Conservation (phyloP, 2,888 invertebrate species). For the Papilio gigon region DNA sequence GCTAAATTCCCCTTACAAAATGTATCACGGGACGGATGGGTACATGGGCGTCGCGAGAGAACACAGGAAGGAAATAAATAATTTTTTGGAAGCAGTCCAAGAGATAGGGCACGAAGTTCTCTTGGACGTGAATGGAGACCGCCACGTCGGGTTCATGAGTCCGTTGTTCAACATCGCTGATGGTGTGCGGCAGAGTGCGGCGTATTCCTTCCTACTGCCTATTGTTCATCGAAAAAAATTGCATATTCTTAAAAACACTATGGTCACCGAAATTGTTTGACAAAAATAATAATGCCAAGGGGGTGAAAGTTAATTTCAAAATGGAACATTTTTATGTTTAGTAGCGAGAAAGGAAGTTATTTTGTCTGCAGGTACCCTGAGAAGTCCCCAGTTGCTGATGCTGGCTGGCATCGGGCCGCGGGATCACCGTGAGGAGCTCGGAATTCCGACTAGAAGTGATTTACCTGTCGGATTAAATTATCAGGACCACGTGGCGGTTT, state of each 20-base stretch:
- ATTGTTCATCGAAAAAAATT: slow-evolving; percentile 51
- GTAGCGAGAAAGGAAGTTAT: slow-evolving; percentile 55
- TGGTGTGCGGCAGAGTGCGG: slow-evolving; percentile 54
- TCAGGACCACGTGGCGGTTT: slow-evolving; percentile 51
- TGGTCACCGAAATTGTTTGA: slow-evolving; percentile 56
- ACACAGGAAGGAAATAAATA: slow-evolving; percentile 33
- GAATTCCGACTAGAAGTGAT: slow-evolving; percentile 51
- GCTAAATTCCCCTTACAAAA: slow-evolving; percentile 42
- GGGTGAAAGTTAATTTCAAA: slow-evolving; percentile 48
- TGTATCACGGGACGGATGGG: slow-evolving; percentile 51
- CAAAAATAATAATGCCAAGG: slow-evolving; percentile 52
- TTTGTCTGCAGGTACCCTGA: slow-evolving; percentile 57
- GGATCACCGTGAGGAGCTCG: slow-evolving; percentile 49
- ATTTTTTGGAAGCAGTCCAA: slow-evolving; percentile 51
- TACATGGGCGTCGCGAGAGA: slow-evolving; percentile 48
- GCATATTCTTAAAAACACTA: slow-evolving; percentile 52
- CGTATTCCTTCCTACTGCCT: slow-evolving; percentile 50
- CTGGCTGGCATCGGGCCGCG: slow-evolving; percentile 60
- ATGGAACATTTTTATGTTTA: slow-evolving; percentile 44
- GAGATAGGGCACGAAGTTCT: slow-evolving; percentile 55
- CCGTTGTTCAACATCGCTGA: slow-evolving; percentile 52
- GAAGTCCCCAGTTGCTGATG: slow-evolving; percentile 57
- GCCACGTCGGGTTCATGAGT: slow-evolving; percentile 53
- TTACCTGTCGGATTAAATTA: slow-evolving; percentile 57
- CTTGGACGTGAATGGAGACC: slow-evolving; percentile 54